Conservation (phyloP, 2,113 vertebrate species). For the Naja naja region DNA sequence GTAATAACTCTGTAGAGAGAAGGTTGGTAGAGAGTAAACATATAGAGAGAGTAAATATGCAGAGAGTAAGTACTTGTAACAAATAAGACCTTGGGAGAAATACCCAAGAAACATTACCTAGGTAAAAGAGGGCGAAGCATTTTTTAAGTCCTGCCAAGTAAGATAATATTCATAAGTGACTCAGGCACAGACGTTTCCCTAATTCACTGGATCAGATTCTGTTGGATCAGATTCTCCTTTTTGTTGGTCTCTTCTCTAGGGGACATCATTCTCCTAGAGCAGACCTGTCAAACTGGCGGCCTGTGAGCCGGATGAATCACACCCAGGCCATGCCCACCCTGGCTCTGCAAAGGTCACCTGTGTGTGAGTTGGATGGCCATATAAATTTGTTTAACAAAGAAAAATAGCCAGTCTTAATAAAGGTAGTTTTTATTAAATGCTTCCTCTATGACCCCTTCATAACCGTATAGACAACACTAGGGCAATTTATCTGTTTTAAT, state of each 20-base stretch:
- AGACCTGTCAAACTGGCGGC: no score
- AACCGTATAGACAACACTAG: background rate
- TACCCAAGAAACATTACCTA: background rate
- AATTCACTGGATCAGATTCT: background rate
- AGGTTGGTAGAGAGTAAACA: background rate
- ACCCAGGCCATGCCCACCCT: no score
- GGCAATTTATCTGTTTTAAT: background rate
- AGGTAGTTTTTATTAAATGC: background rate
- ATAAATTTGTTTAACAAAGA: background rate
- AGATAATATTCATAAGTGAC: background rate
- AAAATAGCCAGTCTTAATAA: background rate
- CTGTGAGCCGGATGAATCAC: no score
- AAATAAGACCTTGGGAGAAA: background rate
- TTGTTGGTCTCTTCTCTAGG: background rate
- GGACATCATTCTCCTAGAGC: background rate
- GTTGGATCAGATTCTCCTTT: background rate
- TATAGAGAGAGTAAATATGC: background rate
- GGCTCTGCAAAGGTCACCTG: background rate
- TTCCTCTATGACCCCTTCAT: background rate
- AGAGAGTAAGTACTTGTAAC: background rate
- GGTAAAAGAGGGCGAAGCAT: background rate
- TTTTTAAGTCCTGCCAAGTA: background rate
- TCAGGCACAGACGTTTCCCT: background rate
- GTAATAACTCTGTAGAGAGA: background rate
- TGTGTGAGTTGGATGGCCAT: background rate